A percentile compares a stretch with the other conserved stretches of the same genome.
phyloP scores from a whole-genome alignment of 2,113 vertebrate species.

The Paraplagusia blochii region DNA sequence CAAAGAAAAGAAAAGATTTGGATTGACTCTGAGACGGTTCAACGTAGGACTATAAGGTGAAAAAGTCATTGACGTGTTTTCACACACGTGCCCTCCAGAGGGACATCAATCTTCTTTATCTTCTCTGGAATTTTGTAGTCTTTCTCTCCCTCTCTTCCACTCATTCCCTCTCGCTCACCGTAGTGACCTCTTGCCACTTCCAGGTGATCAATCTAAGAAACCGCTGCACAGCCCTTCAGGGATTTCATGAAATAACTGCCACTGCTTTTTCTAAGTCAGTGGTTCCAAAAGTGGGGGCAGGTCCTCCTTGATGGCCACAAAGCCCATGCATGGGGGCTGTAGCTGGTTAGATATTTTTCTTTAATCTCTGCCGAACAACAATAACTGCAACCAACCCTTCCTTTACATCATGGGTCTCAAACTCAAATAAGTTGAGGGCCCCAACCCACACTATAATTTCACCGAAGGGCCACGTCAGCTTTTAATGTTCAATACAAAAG shows the following conservation, averaged over 20 bases:
- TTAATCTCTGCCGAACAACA: too few relatives aligned
- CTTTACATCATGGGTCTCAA: too few relatives aligned
- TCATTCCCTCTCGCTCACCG: constrained; percentile 67
- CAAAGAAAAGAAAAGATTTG: constrained; percentile 36
- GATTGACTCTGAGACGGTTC: constrained; percentile 5
- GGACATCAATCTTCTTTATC: constrained; percentile 75
- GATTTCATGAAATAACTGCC: constrained; percentile 56
- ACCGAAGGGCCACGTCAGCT: too few relatives aligned
- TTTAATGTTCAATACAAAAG: too few relatives aligned
- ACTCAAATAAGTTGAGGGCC: too few relatives aligned
- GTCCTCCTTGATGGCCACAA: too few relatives aligned
- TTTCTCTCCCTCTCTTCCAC: constrained; percentile 57
- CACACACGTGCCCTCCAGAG: constrained; percentile 48
- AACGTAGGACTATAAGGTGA: constrained; percentile 52
- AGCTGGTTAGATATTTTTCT: too few relatives aligned
- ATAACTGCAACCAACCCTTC: too few relatives aligned
- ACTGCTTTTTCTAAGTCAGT: constrained; percentile 35
- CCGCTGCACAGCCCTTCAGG: constrained; percentile 43
- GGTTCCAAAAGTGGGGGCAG: too few relatives aligned
- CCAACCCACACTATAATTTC: too few relatives aligned
- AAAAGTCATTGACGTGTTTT: constrained; percentile 58
- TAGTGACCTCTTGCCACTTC: constrained; percentile 70
- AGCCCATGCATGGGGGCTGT: too few relatives aligned
- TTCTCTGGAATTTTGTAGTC: constrained; percentile 48
- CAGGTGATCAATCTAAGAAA: constrained; percentile 65